A percentile compares a stretch with the other conserved stretches of the same genome.
Evolutionary conservation across 2,797 vertebrate species (phyloP).

Genomic region (Rhynchonycteris naso): DNA sequence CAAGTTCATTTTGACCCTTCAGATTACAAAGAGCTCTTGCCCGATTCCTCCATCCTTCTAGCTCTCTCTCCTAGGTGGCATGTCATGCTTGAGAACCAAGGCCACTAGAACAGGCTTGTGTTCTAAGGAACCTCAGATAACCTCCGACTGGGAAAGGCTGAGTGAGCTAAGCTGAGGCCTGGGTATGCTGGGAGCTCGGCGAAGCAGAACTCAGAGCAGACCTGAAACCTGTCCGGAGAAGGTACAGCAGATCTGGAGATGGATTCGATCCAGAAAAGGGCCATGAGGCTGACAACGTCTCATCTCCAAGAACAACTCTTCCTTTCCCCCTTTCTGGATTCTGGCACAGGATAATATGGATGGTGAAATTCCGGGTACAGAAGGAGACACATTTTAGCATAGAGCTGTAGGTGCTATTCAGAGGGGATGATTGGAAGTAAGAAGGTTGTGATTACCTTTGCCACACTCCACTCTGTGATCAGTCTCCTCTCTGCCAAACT

Average conservation of each 20-base stretch:
- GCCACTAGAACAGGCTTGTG: background rate
- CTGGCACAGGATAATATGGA: background rate
- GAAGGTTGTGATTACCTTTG: background rate
- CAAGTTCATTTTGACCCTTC: background rate
- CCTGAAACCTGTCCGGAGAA: background rate
- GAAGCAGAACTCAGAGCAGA: background rate
- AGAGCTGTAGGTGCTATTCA: background rate
- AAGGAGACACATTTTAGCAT: background rate
- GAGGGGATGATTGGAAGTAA: background rate
- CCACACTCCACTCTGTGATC: background rate
- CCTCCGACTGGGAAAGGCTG: background rate
- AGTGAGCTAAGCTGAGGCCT: rapidly evolving
- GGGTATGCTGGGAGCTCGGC: background rate
- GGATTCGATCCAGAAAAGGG: background rate
- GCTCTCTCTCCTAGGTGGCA: background rate
- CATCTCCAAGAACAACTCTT: background rate
- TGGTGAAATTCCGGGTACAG: background rate
- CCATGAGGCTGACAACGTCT: background rate
- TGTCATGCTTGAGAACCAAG: background rate
- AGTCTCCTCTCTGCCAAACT: background rate
- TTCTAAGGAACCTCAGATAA: background rate
- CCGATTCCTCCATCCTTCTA: rapidly evolving
- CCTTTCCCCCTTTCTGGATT: background rate
- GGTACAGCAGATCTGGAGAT: background rate
- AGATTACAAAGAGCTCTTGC: background rate